Evolutionary conservation across 2,113 vertebrate genomes (phyloP).

Genomic region (Oncorhynchus clarkii): DNA sequence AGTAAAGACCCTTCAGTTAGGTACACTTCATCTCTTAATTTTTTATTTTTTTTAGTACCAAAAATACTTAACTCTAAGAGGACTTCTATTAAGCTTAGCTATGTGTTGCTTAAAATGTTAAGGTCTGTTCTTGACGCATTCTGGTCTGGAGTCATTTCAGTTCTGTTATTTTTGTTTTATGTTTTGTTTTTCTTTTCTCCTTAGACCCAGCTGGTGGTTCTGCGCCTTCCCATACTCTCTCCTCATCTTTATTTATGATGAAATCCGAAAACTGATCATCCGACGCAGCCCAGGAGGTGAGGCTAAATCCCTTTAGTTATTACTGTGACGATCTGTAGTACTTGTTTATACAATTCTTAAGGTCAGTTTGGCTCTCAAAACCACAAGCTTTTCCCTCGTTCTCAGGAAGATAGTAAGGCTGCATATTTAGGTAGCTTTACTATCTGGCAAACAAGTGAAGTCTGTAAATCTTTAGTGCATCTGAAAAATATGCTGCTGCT

Average conservation of each 20-base stretch:
- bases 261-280: slow-evolving; percentile 81
- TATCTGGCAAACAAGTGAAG: background rate
- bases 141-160: background rate
- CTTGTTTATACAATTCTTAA: background rate
- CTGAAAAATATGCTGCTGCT: too few species aligned
- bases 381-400: background rate
- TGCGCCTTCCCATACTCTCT: slow-evolving; percentile 81
- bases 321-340: too few species aligned
- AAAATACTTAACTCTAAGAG: too few species aligned
- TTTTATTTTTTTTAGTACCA: background rate
- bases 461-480: background rate
- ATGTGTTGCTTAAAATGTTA: background rate
- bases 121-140: background rate
- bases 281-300: slow-evolving; percentile 81
- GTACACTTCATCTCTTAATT: background rate
- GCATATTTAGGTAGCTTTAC: too few species aligned
- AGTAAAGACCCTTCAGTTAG: slow-evolving; percentile 32
- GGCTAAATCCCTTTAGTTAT: slow-evolving; percentile 18
- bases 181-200: background rate
- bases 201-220: slow-evolving; percentile 82
- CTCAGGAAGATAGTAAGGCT: background rate
- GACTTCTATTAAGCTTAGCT: too few species aligned
- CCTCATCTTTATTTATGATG: slow-evolving; percentile 83
- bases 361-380: background rate
- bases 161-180: slow-evolving; percentile 36